Percentiles rank a stretch among this genome's conserved stretches.
Evolutionary conservation across 2,113 vertebrate genomes (phyloP).

Genomic region (Amblyornis subalaris): DNA sequence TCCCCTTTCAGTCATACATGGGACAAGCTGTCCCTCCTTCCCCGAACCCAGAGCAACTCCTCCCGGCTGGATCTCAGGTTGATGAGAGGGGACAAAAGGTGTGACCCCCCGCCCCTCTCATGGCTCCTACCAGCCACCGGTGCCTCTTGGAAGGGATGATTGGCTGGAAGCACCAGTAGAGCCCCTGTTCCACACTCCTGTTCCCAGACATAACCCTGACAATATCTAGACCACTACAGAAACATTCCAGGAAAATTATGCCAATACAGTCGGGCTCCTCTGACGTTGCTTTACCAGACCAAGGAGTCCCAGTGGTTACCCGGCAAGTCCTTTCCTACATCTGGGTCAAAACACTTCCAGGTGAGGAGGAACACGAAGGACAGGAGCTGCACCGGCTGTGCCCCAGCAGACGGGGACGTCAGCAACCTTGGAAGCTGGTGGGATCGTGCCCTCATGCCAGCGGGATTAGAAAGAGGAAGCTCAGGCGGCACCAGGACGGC

Average conservation of each 20-base stretch:
- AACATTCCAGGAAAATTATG: background rate
- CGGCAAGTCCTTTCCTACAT: background rate
- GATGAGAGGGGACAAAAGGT: accelerated
- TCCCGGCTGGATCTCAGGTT: background rate
- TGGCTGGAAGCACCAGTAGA: accelerated
- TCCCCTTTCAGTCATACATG: background rate
- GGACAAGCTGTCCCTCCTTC: background rate
- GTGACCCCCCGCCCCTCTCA: background rate
- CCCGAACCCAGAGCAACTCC: accelerated
- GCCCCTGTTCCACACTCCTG: background rate
- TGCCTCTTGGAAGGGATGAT: background rate
- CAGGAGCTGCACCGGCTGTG: background rate
- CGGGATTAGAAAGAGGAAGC: background rate
- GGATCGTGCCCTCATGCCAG: background rate
- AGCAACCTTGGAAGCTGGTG: background rate
- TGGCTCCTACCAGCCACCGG: accelerated
- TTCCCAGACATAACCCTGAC: background rate
- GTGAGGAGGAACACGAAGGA: background rate
- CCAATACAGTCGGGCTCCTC: accelerated
- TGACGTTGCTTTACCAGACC: background rate
- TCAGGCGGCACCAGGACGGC: background rate
- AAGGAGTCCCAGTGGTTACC: background rate
- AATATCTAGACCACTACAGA: background rate
- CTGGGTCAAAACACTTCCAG: background rate
- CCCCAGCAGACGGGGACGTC: accelerated